Conservation (phyloP, 2,113 vertebrate genomes). For the Gavia stellata region DNA sequence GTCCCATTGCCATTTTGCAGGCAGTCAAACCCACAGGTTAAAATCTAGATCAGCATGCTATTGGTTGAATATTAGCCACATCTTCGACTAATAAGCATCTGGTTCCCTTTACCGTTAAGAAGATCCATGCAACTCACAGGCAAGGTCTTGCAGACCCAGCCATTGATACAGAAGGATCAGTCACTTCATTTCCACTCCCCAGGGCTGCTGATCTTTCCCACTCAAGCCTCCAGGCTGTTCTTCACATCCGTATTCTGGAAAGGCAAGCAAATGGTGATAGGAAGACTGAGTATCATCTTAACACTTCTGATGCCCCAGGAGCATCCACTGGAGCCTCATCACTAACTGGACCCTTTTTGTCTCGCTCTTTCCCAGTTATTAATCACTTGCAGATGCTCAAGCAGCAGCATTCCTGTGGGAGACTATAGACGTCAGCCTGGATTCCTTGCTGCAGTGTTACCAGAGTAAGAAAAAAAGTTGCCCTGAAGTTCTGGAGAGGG, state of each 20-base stretch:
- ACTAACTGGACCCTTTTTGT: background rate
- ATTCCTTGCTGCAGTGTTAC: background rate
- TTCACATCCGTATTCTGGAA: background rate
- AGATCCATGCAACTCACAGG: background rate
- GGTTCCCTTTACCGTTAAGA: slow-evolving; percentile 18
- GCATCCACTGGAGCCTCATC: background rate
- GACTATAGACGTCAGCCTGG: background rate
- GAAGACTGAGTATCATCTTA: background rate
- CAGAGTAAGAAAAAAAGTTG: background rate
- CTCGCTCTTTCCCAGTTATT: slow-evolving; percentile 1
- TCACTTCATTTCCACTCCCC: background rate
- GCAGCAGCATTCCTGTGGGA: slow-evolving; percentile 44
- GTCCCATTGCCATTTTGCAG: background rate
- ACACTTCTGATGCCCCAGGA: background rate
- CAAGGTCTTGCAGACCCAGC: background rate
- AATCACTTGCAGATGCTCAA: slow-evolving; percentile 47
- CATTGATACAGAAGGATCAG: background rate
- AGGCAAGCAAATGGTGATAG: background rate
- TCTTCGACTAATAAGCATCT: slow-evolving; percentile 39
- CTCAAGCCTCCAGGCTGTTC: background rate
- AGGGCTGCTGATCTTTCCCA: background rate
- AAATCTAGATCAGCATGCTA: background rate
- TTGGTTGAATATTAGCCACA: background rate
- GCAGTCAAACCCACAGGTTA: background rate
- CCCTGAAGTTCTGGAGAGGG: background rate